Evolutionary conservation across 2,888 invertebrate species (phyloP), one percentile per base, ranked within the genome.

Genomic region (Lasioglossum morio): DNA sequence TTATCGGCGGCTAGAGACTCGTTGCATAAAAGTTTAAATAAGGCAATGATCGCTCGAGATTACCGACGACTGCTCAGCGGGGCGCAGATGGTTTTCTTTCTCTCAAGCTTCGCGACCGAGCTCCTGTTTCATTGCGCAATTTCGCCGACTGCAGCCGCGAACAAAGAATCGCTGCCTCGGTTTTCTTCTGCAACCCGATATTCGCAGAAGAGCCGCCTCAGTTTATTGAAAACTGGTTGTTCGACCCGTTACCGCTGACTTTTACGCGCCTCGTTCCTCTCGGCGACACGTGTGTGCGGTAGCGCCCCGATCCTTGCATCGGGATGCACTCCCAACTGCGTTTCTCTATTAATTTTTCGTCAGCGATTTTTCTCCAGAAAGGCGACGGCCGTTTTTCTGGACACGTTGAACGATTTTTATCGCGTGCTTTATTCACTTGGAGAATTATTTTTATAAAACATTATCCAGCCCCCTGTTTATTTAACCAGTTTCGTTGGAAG

Each of bases 11-110:
- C 84, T 86, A 83, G 81, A 80, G 83, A 86, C 86, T 75, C 63
- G 89, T 66, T 82, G 82, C 86, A 90, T 87, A 86, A 91, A 90
- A 82, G 84, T 85, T 90, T 87, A 88, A 88, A 90, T 82, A 89
- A 90, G 91, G 91, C 87, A 88, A 88, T 84, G 90, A 90, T 90
- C 91, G 75, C 75, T 84, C 81, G 79, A 91, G 90, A 90, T 90
- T 91, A 76, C 73, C 57, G 27, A n/a, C 53, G 46, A 70, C 77
- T 60, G 81, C 85, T 57, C 77, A 85, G 82, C 82, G 75, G 86
- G 82, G 78, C 87, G 80, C 85, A 66, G 82, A 85, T 81, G 79
- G 80, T 86, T 86, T 87, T 53, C 53, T 53, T 53, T 53, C 78
- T 86, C 87, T 72, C 40, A 66, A 40, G 43, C 81, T 77, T 53